Evolutionary conservation across 2,113 vertebrate genomes (phyloP), one percentile per base, ranked within the genome.

Genomic region (Otus sunia): DNA sequence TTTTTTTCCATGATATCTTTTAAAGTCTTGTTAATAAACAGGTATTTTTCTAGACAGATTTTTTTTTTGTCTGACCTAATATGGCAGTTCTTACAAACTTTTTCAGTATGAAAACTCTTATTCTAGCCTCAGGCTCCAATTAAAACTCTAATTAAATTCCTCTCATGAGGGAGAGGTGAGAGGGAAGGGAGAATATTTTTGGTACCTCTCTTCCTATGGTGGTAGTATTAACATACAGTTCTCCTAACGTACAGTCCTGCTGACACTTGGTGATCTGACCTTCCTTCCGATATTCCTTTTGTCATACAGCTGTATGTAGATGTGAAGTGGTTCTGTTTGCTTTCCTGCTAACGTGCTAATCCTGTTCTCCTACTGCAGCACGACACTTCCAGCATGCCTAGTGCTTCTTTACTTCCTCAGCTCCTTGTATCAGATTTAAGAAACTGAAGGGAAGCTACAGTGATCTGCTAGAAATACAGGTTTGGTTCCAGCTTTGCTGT

Each of bases 101-200:
- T 55, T 71, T 75, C 11, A 29, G 37, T 71, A 59, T 77, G 47
- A 75, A 84, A 87, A 32, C 22, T n/a, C 78, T 75, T 90, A 58
- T 82, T 93, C 49, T 87, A 66, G 26, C 74, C 80, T 60, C 62
- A 76, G 53, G 85, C 77, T 90, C 77, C 94, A 92, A 96, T 95
- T 96, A 94, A 85, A 94, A 49, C 34, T 86, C 55, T 91, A 91
- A 95, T 96, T 95, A 92, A 96, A 76, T 86, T 91, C 10, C 9
- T 94, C 36, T 88, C 55, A 12, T 75, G 34, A 92, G 69, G 45
- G 23, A 84, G 69, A 94, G 12, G 30, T 78, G 32, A 72, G 27
- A 95, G 47, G 29, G 29, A 92, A 86, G 47, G 59, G 41, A 82
- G 74, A 64, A 12, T 88, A 63, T 64, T 76, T 91, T 87, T 72